Evolutionary conservation across 2,888 invertebrate species (phyloP).

Genomic region (Agriopis leucophaearia): DNA sequence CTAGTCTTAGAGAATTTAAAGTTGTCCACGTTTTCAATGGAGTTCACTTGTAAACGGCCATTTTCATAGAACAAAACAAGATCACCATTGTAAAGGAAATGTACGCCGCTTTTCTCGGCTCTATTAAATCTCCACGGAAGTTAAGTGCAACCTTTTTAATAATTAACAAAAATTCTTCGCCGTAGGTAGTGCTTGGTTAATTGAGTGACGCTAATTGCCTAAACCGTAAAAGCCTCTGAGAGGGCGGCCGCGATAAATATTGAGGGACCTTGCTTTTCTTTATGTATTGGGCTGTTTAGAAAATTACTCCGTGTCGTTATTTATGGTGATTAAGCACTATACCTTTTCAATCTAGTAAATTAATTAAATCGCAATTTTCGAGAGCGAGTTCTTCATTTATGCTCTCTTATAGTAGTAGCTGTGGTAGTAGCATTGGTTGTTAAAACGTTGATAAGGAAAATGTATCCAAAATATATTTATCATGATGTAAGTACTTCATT

Average conservation of each 20-base stretch:
- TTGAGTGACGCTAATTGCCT: constrained; percentile 85
- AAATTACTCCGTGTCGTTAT: constrained; percentile 45
- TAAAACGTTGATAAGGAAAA: constrained; percentile 26
- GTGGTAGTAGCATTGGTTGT: constrained; percentile 8
- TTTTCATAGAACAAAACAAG: constrained; percentile 13
- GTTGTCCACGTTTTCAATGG: neutral
- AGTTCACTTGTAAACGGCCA: neutral
- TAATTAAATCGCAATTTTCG: constrained; percentile 32
- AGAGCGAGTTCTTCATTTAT: constrained; percentile 6
- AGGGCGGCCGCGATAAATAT: constrained; percentile 69
- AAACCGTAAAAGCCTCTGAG: constrained; percentile 80
- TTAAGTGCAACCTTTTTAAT: constrained; percentile 85
- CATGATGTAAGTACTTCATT: constrained; percentile 45
- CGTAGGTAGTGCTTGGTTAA: constrained; percentile 73
- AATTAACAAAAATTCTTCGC: constrained; percentile 82
- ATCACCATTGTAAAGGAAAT: constrained; percentile 14
- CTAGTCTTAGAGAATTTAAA: neutral
- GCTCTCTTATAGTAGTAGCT: neutral
- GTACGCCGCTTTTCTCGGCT: constrained; percentile 25
- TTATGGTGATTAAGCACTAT: constrained; percentile 44
- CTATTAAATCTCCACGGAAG: constrained; percentile 57
- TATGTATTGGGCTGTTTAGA: constrained; percentile 58
- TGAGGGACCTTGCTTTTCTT: constrained; percentile 70
- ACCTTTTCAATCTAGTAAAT: constrained; percentile 33
- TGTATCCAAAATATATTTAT: constrained; percentile 36